Conservation (phyloP, 1,140 invertebrate species). For the Drosophila bipectinata region DNA sequence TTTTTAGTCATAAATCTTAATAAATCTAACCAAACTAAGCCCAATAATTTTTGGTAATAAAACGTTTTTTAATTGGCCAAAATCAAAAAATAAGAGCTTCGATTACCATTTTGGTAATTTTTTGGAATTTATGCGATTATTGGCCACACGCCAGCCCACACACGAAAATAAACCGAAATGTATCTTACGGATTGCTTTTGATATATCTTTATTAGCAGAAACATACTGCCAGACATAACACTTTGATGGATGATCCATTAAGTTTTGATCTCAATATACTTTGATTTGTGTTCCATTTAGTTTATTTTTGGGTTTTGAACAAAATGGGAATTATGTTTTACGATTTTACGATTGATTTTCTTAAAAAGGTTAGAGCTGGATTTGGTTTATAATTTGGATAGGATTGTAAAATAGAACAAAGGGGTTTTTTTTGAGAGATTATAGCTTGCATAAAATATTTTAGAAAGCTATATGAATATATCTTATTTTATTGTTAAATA, state of each 20-base stretch:
- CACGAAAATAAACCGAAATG: slow-evolving; percentile 9
- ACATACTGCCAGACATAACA: too few relatives aligned
- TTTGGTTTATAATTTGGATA: background rate
- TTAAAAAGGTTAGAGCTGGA: background rate
- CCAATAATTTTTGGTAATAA: slow-evolving; percentile 40
- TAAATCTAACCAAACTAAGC: background rate
- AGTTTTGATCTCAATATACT: slow-evolving; percentile 12
- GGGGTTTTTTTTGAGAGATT: background rate
- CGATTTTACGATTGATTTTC: background rate
- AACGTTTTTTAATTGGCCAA: slow-evolving; percentile 39
- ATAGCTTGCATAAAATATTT: background rate
- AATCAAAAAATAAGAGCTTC: slow-evolving; percentile 20
- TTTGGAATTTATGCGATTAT: slow-evolving; percentile 53
- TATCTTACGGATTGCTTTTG: slow-evolving; percentile 14
- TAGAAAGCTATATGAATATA: too few relatives aligned
- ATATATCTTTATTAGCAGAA: slow-evolving; percentile 11
- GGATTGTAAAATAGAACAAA: background rate
- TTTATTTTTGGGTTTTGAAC: slow-evolving; percentile 5
- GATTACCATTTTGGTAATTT: slow-evolving; percentile 26
- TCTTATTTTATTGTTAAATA: too few relatives aligned
- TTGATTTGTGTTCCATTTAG: slow-evolving; percentile 21
- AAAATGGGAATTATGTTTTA: slow-evolving; percentile 2
- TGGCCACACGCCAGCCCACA: slow-evolving; percentile 64
- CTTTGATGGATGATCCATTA: slow-evolving; percentile 38
- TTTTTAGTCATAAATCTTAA: slow-evolving; percentile 22